A percentile compares a stretch with the other conserved stretches of the same genome.
Conservation (phyloP, 2,888 invertebrate genomes). For the Cataglyphis rosenhaueri region DNA sequence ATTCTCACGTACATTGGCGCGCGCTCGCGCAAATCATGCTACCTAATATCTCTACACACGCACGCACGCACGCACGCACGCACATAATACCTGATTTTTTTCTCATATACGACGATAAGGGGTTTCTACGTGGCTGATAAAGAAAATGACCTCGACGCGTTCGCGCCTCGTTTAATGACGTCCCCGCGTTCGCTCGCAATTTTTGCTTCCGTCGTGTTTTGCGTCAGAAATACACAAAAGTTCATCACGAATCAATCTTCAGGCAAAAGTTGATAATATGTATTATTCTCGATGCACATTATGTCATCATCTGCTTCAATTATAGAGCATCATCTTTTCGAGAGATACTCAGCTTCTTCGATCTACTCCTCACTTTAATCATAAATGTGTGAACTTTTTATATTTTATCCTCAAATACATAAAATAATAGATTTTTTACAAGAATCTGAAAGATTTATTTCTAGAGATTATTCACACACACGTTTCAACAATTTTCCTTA, state of each 20-base stretch:
- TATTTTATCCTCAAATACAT: neutral
- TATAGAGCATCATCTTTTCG: neutral
- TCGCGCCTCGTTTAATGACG: slow-evolving; percentile 77
- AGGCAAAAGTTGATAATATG: neutral
- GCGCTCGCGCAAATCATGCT: slow-evolving; percentile 20
- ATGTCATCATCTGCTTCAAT: neutral
- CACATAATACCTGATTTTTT: slow-evolving; percentile 58
- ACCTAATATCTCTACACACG: neutral
- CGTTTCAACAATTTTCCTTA: neutral
- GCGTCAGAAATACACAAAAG: neutral
- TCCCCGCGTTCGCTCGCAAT: slow-evolving; percentile 1
- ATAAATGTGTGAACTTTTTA: neutral
- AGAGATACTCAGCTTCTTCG: neutral
- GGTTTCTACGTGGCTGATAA: slow-evolving; percentile 75
- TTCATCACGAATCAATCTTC: slow-evolving; percentile 12
- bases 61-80: neutral
- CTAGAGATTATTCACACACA: slow-evolving; percentile 15
- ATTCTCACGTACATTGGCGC: slow-evolving; percentile 18
- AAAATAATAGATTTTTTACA: neutral
- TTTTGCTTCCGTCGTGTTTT: slow-evolving; percentile 2
- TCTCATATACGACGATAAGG: slow-evolving; percentile 76
- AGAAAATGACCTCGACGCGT: slow-evolving; percentile 71
- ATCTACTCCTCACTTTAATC: neutral
- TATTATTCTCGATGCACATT: neutral
- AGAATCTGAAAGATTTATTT: slow-evolving; percentile 12